Conservation (phyloP, 2,797 vertebrate species). For the Enteromius fasciolatus region DNA sequence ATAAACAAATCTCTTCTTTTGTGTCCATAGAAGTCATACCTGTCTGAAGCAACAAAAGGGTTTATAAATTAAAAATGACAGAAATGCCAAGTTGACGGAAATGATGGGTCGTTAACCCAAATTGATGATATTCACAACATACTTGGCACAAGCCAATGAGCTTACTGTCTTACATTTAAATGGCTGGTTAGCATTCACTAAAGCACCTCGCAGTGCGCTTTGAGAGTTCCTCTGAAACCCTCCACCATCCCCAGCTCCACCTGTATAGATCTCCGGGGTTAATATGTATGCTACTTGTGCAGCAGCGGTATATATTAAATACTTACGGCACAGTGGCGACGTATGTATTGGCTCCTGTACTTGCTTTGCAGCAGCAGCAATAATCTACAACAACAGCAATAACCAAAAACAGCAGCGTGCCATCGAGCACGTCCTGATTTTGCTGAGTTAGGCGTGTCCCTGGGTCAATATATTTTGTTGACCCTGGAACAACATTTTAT, state of each 20-base stretch:
- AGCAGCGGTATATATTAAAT: background rate
- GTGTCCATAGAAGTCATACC: background rate
- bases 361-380: background rate
- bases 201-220: background rate
- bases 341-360: background rate
- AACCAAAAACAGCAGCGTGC: no score
- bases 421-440: no score
- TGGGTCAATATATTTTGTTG: no score
- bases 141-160: background rate
- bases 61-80: background rate
- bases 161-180: background rate
- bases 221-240: background rate
- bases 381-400: no score
- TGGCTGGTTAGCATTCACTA: background rate
- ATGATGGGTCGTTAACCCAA: no score
- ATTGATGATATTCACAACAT: background rate
- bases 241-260: background rate
- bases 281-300: background rate
- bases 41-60: background rate
- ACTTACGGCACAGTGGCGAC: background rate
- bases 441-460: no score
- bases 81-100: no score
- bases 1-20: background rate
- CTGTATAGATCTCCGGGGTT: background rate
- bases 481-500: no score